Conservation (phyloP, 30 jellyfish, hydroid and myxozoan genomes). For the Mastigias papua region DNA sequence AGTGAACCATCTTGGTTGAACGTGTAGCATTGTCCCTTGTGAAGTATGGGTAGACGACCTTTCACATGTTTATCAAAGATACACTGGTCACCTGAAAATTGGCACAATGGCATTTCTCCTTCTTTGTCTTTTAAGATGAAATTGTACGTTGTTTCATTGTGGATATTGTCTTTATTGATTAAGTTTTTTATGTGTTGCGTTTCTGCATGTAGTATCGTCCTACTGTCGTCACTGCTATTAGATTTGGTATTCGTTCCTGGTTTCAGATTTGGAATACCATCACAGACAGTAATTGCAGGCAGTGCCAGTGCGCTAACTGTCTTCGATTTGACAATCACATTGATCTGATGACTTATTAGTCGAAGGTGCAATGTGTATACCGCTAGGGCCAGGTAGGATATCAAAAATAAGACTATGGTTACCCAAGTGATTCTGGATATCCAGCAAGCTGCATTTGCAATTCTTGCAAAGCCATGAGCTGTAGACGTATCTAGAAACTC, state of each 20-base stretch:
- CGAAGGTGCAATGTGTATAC: conserved; percentile 9
- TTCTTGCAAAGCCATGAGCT: conserved; percentile 10
- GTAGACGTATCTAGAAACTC: conserved; percentile 20
- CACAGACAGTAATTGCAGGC: conserved; percentile 24
- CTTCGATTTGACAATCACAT: conserved; percentile 9
- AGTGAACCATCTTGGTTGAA: conserved; percentile 12
- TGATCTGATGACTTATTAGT: neutral
- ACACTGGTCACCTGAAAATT: conserved; percentile 27
- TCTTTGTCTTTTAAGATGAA: neutral
- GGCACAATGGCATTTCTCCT: conserved; percentile 51
- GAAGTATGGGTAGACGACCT: neutral
- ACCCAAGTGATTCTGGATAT: conserved; percentile 12
- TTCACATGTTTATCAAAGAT: neutral
- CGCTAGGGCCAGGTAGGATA: neutral
- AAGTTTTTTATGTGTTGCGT: neutral
- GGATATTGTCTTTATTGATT: neutral
- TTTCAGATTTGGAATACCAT: neutral
- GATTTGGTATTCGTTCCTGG: neutral
- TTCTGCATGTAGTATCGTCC: neutral
- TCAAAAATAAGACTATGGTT: neutral
- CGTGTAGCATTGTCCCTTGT: conserved; percentile 37
- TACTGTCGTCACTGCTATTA: neutral
- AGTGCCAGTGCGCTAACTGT: conserved; percentile 9
- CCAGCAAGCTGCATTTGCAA: conserved; percentile 20
- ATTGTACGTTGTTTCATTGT: neutral